Base-by-base conservation (phyloP, 2,113 vertebrate genomes). In the Pterocles gutturalis region DNA sequence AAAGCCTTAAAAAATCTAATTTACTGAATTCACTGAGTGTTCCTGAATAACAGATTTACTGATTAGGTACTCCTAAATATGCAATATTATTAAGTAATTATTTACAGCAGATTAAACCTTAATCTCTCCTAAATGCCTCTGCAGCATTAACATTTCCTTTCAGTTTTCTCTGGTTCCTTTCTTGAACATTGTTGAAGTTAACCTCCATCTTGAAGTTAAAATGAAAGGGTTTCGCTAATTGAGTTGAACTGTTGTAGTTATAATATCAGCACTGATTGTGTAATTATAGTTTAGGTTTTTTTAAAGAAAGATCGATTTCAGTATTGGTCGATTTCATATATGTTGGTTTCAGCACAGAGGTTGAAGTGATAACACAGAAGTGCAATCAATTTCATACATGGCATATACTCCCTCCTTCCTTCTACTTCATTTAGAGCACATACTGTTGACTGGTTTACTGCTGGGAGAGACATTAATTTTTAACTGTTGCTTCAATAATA, bases 161-260 rank as follows among this genome's bases (percentile, higher is more conserved):
- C 16, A n/a, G 11, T 55, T 83, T 88, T 69, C 36, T 87, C 20
- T 48, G 25, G n/a, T 22, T 83, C 21, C 46, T 16, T 41, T 83
- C 41, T 83, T 92, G 54, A 22, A 49, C 8, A 2, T 21, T 31
- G 43, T 21, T 72, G 55, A 76, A n/a, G 28, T 34, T 46, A 53
- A 87, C 14, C 12, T 81, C 73, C n/a, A 79, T 80, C 31, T 60
- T 87, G 60, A 89, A 92, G 38, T 26, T 81, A 84, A 97, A 95
- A 86, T 71, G 19, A 94, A 95, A 80, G 3, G 7, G 2, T 55
- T 38, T 88, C 91, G 51, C 78, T 91, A 79, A 93, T 36, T 18
- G 73, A 90, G 17, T 48, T 70, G 25, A 95, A 61, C 34, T 58
- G 17, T 11, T 75, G 15, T 66, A 84, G 84, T 95, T 83, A 58